Evolutionary conservation across 2,888 invertebrate species (phyloP).

Genomic region (Alentia gelatinosa): DNA sequence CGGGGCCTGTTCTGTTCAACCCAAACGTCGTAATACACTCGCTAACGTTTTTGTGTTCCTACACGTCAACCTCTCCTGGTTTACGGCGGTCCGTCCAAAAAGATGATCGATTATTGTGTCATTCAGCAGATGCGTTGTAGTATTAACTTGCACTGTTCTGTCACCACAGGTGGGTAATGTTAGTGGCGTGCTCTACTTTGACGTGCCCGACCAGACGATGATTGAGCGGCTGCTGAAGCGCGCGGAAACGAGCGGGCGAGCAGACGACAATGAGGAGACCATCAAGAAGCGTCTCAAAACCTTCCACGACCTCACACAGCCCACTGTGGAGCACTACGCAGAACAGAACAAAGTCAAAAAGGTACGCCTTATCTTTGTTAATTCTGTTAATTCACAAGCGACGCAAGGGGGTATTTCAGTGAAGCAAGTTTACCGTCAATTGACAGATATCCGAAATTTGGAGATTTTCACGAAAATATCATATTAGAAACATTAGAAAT

Average conservation of each 20-base stretch:
- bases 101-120: background rate
- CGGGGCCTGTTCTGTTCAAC: too few species aligned
- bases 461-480: background rate
- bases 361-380: conserved; percentile 83
- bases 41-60: too few species aligned
- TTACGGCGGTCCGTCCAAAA: too few species aligned
- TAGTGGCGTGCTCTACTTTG: conserved; percentile 90
- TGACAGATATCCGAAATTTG: background rate
- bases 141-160: background rate
- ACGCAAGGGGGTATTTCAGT: background rate
- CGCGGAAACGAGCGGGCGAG: conserved; percentile 89
- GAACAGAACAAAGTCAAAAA: conserved; percentile 84
- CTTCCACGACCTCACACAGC: conserved; percentile 92
- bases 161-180: conserved; percentile 84
- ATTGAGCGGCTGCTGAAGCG: conserved; percentile 88
- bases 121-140: background rate
- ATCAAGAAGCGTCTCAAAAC: conserved; percentile 94
- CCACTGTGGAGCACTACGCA: conserved; percentile 91
- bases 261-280: conserved; percentile 96
- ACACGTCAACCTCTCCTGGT: too few species aligned
- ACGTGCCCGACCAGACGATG: conserved; percentile 90
- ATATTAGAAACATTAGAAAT: too few species aligned
- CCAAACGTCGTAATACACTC: too few species aligned
- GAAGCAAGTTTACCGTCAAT: background rate
- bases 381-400: background rate